phyloP scores from a whole-genome alignment of 2,888 invertebrate genomes.

The Apamea monoglypha region DNA sequence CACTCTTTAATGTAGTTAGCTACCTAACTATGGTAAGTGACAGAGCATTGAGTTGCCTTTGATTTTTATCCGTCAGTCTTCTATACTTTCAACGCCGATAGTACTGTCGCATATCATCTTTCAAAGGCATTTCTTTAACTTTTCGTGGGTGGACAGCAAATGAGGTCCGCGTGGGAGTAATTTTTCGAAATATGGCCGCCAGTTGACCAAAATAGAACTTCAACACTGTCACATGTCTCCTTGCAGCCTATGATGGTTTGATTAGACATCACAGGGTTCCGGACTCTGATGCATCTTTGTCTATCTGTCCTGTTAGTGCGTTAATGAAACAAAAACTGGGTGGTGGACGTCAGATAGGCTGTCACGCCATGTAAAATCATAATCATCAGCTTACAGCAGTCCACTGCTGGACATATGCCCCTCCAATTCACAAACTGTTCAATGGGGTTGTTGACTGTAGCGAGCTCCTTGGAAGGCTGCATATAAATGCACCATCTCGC shows the following conservation, averaged over 20 bases:
- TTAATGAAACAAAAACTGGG: no score
- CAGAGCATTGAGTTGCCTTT: not conserved
- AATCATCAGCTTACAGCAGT: no score
- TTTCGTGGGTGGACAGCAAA: constrained; percentile 20
- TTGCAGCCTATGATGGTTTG: not conserved
- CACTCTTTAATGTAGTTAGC: not conserved
- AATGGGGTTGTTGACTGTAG: no score
- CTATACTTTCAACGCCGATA: not conserved
- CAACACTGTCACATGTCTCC: not conserved
- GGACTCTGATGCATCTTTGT: not conserved
- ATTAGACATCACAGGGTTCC: not conserved
- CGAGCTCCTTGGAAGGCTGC: no score
- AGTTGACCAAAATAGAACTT: constrained; percentile 2
- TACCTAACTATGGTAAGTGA: not conserved
- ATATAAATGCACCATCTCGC: no score
- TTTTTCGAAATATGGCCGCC: constrained; percentile 6
- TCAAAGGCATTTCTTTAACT: constrained; percentile 11
- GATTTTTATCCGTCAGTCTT: not conserved
- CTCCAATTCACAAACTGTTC: no score
- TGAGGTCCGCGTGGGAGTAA: constrained; percentile 7
- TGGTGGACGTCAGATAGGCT: not conserved
- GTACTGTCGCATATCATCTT: not conserved
- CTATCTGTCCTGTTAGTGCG: not conserved
- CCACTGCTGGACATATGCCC: no score
- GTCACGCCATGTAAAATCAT: not conserved